These are phyloP conservation scores for Dipodomys spectabilis DNA, from an alignment of 2,113 vertebrate genomes.

Conservation along the genomic window DNA sequence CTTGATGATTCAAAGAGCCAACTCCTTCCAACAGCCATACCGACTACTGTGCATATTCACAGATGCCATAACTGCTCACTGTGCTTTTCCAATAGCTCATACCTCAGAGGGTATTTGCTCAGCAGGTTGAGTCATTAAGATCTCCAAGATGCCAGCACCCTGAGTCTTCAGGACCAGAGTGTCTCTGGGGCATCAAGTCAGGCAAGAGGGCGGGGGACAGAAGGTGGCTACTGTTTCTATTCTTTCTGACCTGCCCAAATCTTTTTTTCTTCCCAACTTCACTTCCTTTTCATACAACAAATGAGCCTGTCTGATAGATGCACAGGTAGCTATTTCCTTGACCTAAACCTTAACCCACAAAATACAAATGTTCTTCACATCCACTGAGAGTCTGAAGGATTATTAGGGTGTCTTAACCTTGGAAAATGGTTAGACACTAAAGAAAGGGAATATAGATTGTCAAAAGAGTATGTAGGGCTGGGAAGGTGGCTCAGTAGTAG, in stretches of 20 bases:
- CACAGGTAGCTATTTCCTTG: not conserved
- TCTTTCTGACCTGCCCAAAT: not conserved
- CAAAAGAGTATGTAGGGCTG: not conserved
- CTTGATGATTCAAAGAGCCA: conserved; percentile 29
- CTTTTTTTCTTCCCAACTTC: not conserved
- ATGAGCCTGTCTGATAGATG: not conserved
- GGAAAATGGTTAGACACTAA: not conserved
- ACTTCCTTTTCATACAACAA: not conserved
- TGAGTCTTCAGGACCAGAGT: not conserved
- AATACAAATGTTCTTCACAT: not conserved
- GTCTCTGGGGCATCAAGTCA: not conserved
- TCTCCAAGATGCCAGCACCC: not conserved
- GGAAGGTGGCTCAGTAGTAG: too few species aligned
- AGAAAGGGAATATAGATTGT: not conserved
- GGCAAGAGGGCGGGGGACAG: not conserved
- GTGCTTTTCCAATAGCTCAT: not conserved
- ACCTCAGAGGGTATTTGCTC: not conserved
- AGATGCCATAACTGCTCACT: not conserved
- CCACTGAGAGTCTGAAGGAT: not conserved
- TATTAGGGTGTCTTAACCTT: not conserved
- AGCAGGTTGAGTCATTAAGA: not conserved
- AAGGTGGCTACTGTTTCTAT: not conserved
- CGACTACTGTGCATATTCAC: not conserved
- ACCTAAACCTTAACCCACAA: not conserved
- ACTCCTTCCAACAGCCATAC: not conserved